Evolutionary conservation across 2,888 invertebrate species (phyloP).

Genomic region (Nomada lathburiana): DNA sequence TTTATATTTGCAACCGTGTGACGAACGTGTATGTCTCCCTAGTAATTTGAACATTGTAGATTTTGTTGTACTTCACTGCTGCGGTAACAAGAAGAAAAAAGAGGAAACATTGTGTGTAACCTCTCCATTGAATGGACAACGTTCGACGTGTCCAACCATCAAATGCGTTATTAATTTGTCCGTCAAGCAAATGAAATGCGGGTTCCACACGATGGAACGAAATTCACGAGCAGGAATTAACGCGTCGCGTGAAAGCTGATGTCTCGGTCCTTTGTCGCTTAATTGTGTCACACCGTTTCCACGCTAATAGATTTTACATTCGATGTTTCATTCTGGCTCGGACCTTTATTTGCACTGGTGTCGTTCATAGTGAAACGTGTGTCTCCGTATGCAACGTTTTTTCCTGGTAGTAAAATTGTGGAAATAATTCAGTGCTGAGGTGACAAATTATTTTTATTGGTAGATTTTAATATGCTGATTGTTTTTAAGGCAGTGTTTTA

Average conservation of each 20-base stretch:
- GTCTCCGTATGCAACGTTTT: conserved; percentile 25
- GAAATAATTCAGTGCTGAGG: neutral
- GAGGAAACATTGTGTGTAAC: neutral
- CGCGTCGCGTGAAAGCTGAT: conserved; percentile 31
- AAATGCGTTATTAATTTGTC: conserved; percentile 51
- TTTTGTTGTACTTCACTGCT: too few relatives aligned
- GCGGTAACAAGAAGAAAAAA: neutral
- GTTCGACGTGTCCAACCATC: neutral
- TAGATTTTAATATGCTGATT: too few relatives aligned
- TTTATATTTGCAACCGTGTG: too few relatives aligned
- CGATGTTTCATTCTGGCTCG: conserved; percentile 50
- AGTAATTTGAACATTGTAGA: too few relatives aligned
- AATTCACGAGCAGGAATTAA: conserved; percentile 54
- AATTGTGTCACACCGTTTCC: conserved; percentile 45
- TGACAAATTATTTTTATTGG: too few relatives aligned
- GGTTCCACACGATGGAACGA: conserved; percentile 33
- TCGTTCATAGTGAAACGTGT: neutral
- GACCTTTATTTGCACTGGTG: conserved; percentile 35
- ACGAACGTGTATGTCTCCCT: too few relatives aligned
- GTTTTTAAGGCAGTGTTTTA: too few relatives aligned
- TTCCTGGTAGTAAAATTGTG: neutral
- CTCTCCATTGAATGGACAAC: neutral
- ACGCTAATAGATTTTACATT: conserved; percentile 58
- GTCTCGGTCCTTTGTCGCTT: conserved; percentile 34
- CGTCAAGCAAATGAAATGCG: conserved; percentile 52